Evolutionary conservation across 2,113 vertebrate species (phyloP).

Genomic region (Petaurus breviceps): DNA sequence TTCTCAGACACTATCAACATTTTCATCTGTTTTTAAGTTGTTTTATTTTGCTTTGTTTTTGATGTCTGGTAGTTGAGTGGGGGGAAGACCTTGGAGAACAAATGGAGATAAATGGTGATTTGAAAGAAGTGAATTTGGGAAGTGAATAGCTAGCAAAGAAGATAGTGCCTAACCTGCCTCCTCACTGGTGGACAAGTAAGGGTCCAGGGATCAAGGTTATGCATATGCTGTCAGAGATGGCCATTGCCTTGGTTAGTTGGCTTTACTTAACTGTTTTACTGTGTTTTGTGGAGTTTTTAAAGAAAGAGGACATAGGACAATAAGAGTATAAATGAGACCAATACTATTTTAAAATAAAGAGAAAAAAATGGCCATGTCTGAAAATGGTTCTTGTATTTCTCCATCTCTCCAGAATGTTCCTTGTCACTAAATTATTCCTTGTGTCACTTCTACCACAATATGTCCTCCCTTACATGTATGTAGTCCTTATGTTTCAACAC

Average conservation of each 20-base stretch:
- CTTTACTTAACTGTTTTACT: background rate
- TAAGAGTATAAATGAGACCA: background rate
- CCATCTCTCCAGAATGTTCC: background rate
- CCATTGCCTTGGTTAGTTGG: background rate
- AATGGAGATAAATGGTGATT: background rate
- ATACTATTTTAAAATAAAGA: too few relatives aligned
- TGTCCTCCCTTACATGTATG: background rate
- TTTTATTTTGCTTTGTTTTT: background rate
- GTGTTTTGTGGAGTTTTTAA: background rate
- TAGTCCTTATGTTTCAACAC: background rate
- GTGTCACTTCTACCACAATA: background rate
- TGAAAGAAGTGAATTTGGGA: background rate
- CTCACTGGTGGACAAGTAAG: background rate
- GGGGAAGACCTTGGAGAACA: background rate
- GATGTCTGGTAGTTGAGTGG: background rate
- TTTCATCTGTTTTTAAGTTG: background rate
- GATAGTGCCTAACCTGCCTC: background rate
- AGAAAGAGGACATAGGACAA: background rate
- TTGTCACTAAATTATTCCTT: background rate
- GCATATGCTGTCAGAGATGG: background rate
- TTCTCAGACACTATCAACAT: background rate
- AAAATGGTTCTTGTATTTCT: background rate
- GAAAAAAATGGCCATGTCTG: background rate
- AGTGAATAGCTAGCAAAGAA: background rate
- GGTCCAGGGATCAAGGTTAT: background rate